Conservation (phyloP, 2,797 vertebrate species). For the Centropyge bicolor region DNA sequence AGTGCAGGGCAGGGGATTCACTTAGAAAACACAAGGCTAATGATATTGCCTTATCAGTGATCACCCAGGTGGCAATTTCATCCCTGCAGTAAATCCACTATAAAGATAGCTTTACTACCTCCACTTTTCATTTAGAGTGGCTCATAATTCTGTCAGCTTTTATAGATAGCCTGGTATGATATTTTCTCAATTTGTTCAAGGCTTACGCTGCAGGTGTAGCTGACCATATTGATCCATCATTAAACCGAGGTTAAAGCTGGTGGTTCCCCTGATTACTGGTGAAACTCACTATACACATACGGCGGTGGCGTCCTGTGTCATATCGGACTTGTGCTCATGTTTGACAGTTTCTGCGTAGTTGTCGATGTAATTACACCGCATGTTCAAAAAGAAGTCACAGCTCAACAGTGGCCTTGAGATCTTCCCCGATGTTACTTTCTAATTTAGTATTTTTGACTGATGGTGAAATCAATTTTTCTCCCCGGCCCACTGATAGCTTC, state of each 20-base stretch:
- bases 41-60: slow-evolving; percentile 45
- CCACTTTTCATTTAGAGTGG: slow-evolving; percentile 65
- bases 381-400: not conserved
- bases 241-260: slow-evolving; percentile 47
- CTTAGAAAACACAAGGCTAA: slow-evolving; percentile 53
- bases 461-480: slow-evolving; percentile 36
- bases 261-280: slow-evolving; percentile 33
- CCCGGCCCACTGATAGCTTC: slow-evolving; percentile 5
- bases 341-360: slow-evolving; percentile 7
- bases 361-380: not conserved
- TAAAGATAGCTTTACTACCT: slow-evolving; percentile 55
- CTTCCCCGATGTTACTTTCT: slow-evolving; percentile 21
- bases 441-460: slow-evolving; percentile 39
- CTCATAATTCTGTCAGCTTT: slow-evolving; percentile 67
- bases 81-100: slow-evolving; percentile 49
- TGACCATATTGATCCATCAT: slow-evolving; percentile 63
- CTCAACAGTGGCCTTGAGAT: slow-evolving; percentile 26
- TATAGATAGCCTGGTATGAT: slow-evolving; percentile 58
- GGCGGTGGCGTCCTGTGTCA: not conserved
- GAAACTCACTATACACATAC: slow-evolving; percentile 9
- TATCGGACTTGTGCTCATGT: slow-evolving; percentile 24
- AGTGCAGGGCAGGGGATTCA: slow-evolving; percentile 34
- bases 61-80: slow-evolving; percentile 46
- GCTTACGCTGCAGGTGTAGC: slow-evolving; percentile 48
- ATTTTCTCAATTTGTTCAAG: slow-evolving; percentile 64